phyloP scores from a whole-genome alignment of 1,140 invertebrate genomes.

The Zaprionus taronus region DNA sequence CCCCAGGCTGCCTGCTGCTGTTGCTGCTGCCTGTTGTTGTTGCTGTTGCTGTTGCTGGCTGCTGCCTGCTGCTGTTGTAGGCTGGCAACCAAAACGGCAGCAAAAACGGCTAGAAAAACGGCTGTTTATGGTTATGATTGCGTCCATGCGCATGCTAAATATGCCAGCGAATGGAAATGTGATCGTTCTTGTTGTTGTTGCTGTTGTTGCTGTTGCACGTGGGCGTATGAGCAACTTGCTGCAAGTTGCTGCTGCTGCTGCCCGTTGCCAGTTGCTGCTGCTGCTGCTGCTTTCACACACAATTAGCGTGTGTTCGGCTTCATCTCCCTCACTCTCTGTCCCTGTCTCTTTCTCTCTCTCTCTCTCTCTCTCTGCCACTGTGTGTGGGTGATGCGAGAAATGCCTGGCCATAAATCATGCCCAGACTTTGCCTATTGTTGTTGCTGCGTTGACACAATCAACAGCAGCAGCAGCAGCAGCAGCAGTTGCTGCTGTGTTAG shows the following conservation, averaged over 20 bases:
- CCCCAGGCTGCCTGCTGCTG: neutral
- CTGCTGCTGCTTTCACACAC: constrained; percentile 74
- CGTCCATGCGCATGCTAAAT: constrained; percentile 79
- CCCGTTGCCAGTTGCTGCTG: constrained; percentile 13
- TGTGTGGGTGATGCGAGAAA: constrained; percentile 73
- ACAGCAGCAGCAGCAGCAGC: constrained; percentile 29
- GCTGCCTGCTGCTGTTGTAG: neutral
- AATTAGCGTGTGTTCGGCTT: constrained; percentile 71
- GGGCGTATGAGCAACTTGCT: constrained; percentile 69
- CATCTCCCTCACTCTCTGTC: constrained; percentile 28
- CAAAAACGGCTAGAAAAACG: constrained; percentile 32
- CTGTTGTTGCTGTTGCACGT: constrained; percentile 50
- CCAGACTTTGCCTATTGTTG: constrained; percentile 72
- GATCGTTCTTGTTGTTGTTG: constrained; percentile 36
- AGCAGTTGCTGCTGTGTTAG: constrained; percentile 33
- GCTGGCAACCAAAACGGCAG: constrained; percentile 12
- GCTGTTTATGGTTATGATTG: constrained; percentile 78
- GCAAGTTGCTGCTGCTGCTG: constrained; percentile 46
- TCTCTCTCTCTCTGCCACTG: neutral
- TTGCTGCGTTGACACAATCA: constrained; percentile 59
- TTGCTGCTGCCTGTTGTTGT: neutral
- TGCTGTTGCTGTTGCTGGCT: neutral
- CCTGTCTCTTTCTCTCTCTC: neutral
- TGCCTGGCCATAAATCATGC: constrained; percentile 77
- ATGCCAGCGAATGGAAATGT: constrained; percentile 76